A percentile compares a stretch with the other conserved stretches of the same genome.
Evolutionary conservation across 1,140 invertebrate species (phyloP).

Genomic region (Drosophila murphyi): DNA sequence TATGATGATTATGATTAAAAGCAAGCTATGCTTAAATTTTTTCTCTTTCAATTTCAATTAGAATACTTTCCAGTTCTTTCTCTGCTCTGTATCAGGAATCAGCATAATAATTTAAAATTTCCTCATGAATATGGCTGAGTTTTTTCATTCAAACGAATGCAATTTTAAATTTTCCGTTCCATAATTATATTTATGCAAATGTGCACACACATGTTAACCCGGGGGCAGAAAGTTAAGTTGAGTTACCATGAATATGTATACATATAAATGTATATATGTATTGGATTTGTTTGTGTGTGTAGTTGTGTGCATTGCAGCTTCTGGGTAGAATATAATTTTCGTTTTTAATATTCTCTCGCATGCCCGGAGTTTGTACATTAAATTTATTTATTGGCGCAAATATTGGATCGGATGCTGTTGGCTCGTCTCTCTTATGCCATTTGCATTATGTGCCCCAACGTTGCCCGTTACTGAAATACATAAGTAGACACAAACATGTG

Average conservation of each 20-base stretch:
- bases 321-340: conserved; percentile 79
- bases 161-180: conserved; percentile 74
- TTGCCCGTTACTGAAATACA: conserved; percentile 17
- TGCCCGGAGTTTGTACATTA: conserved; percentile 78
- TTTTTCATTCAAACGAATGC: conserved; percentile 47
- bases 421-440: conserved; percentile 47
- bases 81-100: conserved; percentile 26
- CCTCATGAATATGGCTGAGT: conserved; percentile 33
- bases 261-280: conserved; percentile 1
- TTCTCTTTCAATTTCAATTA: background rate
- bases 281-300: background rate
- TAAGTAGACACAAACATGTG: conserved; percentile 19
- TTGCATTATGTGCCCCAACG: conserved; percentile 59
- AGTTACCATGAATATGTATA: conserved; percentile 50
- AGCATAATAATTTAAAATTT: conserved; percentile 65
- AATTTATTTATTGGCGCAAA: conserved; percentile 82
- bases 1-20: background rate
- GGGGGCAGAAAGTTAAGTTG: conserved; percentile 20
- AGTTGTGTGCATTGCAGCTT: conserved; percentile 43
- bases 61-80: conserved; percentile 17
- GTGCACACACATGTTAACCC: conserved; percentile 42
- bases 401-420: conserved; percentile 80
- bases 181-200: conserved; percentile 83
- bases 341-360: conserved; percentile 83
- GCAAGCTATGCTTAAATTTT: background rate